Base-by-base conservation (phyloP, 2,888 invertebrate species). In the Esperia sulphurella region DNA sequence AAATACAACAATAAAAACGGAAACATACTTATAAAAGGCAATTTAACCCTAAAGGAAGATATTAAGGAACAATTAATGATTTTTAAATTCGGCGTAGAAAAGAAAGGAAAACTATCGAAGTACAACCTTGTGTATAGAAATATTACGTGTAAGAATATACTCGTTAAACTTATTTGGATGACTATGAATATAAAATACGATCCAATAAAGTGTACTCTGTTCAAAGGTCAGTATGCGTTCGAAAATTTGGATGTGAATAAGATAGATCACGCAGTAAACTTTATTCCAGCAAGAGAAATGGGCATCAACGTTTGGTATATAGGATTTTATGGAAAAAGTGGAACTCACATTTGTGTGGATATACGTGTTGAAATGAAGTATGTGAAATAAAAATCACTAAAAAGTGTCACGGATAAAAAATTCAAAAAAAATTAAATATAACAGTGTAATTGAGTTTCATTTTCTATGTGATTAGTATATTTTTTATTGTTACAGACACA, bases 91-190 rank as follows among this genome's bases (percentile, higher is more conserved):
- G 68, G 64, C 0, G 52, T 58, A 0, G 52, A 57, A 7, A 61
- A 54, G 35, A 10, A n/a, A n/a, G 35, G 10, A 9, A 51, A 39
- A 52, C 4, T 50, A 60, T 0, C 58, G 8, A 65, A 51, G 41
- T 59, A 63, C 40, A 54, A 54, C 6, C 46, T 55, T 8, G 53
- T 53, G 29, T 68, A 48, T 33, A 59, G 63, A 44, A 64, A 60
- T 21, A 52, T 72, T 47, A 52, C 59, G 0, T 72, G 72, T 21
- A 65, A 58, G 49, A 72, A 65, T 44, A 10, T 65, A 3, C 55
- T 72, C 30, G 63, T 65, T 0, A 63, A 49, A 45, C 14, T 71
- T 6, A 10, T 64, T 1, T 43, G 67, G 0, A 35, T 46, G 5
- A 39, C 65, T 1, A 14, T 58, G 0, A 63, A 63, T n/a, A 35